A percentile compares a stretch with the other conserved stretches of the same genome.
Evolutionary conservation across 1,140 invertebrate genomes (phyloP).

Genomic region (Phymorhynchus buccinoides): DNA sequence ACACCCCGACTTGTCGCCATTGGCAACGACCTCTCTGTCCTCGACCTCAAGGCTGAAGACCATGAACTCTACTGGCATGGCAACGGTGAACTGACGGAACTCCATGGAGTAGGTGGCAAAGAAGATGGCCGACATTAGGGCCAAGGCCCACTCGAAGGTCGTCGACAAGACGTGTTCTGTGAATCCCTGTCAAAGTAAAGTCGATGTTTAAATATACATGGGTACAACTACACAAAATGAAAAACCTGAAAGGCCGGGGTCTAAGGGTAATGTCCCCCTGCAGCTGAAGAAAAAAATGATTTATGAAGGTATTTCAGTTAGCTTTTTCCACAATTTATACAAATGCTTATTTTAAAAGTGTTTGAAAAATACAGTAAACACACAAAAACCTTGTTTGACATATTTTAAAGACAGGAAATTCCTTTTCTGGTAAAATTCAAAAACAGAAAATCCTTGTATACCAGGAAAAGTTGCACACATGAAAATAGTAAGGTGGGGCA

Average conservation of each 20-base stretch:
- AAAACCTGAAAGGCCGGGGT: background rate
- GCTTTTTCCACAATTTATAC: no score
- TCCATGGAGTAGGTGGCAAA: conserved; percentile 33
- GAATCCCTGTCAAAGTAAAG: conserved; percentile 23
- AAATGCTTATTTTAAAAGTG: no score
- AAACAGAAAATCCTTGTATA: no score
- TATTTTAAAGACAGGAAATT: no score
- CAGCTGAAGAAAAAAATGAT: no score
- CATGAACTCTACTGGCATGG: conserved; percentile 22
- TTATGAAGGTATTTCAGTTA: no score
- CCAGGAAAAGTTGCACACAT: no score
- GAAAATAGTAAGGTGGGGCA: no score
- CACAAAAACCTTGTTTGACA: no score
- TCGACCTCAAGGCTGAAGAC: background rate
- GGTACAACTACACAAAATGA: background rate
- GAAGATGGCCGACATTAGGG: conserved; percentile 20
- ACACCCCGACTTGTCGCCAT: background rate
- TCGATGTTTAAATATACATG: background rate
- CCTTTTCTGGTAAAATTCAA: no score
- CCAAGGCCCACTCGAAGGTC: conserved; percentile 26
- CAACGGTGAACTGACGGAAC: conserved; percentile 27
- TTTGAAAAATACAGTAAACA: background rate
- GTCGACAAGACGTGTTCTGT: conserved; percentile 31
- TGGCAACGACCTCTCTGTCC: background rate
- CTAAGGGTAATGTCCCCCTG: no score